Evolutionary conservation across 53 echinoderm and acorn worm species (phyloP).

Genomic region (Astropecten irregularis): DNA sequence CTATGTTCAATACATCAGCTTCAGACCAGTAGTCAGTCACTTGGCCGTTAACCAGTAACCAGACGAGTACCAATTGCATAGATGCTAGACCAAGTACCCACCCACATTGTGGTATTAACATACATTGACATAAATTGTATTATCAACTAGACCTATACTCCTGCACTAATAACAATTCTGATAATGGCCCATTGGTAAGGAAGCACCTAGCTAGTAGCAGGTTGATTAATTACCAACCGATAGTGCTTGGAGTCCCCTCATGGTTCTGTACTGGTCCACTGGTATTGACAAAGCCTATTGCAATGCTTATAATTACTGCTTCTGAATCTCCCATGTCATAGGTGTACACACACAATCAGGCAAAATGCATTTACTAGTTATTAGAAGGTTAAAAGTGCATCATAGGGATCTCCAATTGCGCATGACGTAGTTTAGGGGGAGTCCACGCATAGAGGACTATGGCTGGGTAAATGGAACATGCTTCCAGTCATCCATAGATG

Average conservation of each 20-base stretch:
- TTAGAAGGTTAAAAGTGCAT: constrained; percentile 49
- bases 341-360: constrained; percentile 1
- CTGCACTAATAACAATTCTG: constrained; percentile 44
- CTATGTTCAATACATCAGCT: not conserved
- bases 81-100: too few species aligned
- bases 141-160: constrained; percentile 18
- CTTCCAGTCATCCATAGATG: too few species aligned
- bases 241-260: not conserved
- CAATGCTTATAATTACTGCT: constrained; percentile 45
- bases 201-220: constrained; percentile 4
- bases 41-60: constrained; percentile 20
- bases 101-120: too few species aligned
- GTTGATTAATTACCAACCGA: constrained; percentile 43
- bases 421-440: not conserved
- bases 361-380: constrained; percentile 34
- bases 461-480: too few species aligned
- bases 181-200: constrained; percentile 41
- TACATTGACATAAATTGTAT: constrained; percentile 38
- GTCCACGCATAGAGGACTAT: too few species aligned
- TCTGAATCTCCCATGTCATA: constrained; percentile 13
- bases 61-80: not conserved
- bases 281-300: constrained; percentile 46
- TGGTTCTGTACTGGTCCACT: not conserved
- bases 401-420: not conserved
- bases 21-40: not conserved